Evolutionary conservation across 1,140 invertebrate species (phyloP).

Genomic region (Drosophila arizonae): DNA sequence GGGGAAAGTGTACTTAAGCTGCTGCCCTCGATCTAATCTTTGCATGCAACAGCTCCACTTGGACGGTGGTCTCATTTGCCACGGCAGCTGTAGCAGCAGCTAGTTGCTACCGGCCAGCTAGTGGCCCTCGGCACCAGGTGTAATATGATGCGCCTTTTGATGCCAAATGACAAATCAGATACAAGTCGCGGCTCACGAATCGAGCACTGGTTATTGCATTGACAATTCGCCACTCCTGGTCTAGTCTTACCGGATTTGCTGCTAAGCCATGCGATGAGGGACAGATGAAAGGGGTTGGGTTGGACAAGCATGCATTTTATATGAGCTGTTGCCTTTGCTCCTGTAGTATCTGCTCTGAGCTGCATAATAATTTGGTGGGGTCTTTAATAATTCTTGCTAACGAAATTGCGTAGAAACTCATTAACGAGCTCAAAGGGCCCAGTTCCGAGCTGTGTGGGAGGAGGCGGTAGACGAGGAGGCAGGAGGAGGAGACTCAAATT

Average conservation of each 20-base stretch:
- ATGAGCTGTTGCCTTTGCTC: slow-evolving; percentile 1
- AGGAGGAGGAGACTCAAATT: slow-evolving; percentile 50
- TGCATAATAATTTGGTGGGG: slow-evolving; percentile 56
- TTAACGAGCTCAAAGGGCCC: slow-evolving; percentile 51
- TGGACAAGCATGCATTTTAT: slow-evolving; percentile 1
- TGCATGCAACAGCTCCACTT: slow-evolving; percentile 54
- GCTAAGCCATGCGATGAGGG: not conserved
- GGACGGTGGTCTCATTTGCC: slow-evolving; percentile 68
- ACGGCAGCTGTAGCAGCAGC: no score
- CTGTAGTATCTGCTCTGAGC: slow-evolving; percentile 8
- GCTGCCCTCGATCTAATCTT: slow-evolving; percentile 54
- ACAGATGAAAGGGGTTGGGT: not conserved
- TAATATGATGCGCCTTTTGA: slow-evolving; percentile 56
- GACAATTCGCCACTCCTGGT: slow-evolving; percentile 48
- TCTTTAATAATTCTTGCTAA: slow-evolving; percentile 67
- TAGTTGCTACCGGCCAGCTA: slow-evolving; percentile 2
- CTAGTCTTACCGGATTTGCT: not conserved
- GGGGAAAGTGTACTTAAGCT: not conserved
- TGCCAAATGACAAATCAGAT: slow-evolving; percentile 70
- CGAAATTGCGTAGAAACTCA: slow-evolving; percentile 76
- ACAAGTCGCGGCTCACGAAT: slow-evolving; percentile 65
- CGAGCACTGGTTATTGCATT: slow-evolving; percentile 28
- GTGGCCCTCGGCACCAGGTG: slow-evolving; percentile 40
- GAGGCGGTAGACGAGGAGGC: not conserved
- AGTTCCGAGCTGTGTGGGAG: slow-evolving; percentile 17